Evolutionary conservation across 2,888 invertebrate species (phyloP), one percentile per base, ranked within the genome.

Genomic region (Tenthredo notha): DNA sequence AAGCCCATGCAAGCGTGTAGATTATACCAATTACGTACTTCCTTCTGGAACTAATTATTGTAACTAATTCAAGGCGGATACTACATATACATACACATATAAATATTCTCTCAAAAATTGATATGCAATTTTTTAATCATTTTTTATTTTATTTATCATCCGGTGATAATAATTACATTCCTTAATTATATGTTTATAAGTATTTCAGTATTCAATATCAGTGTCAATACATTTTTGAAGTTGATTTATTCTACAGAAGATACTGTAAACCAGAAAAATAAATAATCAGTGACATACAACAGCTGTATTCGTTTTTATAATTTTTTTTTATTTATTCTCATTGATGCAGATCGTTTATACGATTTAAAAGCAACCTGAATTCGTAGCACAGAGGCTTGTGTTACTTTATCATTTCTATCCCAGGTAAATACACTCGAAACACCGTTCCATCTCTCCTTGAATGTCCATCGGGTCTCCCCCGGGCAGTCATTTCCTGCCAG

Each of bases 391-490:
- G 72, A 18, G 72, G 29, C 6, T 2, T 75, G 25, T 50, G n/a
- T 50, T 33, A 29, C 54, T 29, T 29, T 50, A 61, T 40, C 40
- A 21, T 40, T 40, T 80, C 50, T 58, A 61, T 61, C 25, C 37
- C 80, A 80, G 80, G 80, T 80, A 80, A 61, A 61, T 80, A 78
- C 29, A 78, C 37, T 47, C 21, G 58, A 58, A 61, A 37, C 61
- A 58, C 61, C 70, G 29, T 67, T 83, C 47, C 67, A 43, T 83
- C 83, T 83, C 83, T 83, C 83, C 83, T 83, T 83, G 67, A 83
- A 83, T 83, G 29, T 83, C 50, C 83, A 83, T 67, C n/a, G 33
- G 83, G 70, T 43, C 67, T 47, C 83, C 83, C 70, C 83, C 67
- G 70, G 15, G 67, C 67, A 61, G 67, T 83, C 83, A 83, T 67